Conservation (phyloP, 1,140 invertebrate species). For the Drosophila setifemur region DNA sequence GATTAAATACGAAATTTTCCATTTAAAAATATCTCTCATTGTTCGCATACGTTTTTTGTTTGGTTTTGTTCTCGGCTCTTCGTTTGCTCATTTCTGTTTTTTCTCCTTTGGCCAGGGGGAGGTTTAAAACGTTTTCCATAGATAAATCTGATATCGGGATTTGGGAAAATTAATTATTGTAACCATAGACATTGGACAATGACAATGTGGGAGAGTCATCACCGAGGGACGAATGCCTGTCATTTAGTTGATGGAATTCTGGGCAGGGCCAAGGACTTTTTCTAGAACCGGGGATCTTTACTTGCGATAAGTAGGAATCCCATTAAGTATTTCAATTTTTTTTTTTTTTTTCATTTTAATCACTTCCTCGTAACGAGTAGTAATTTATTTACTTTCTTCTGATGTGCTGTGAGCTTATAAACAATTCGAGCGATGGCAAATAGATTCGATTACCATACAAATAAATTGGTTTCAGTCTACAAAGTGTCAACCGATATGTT, state of each 20-base stretch:
- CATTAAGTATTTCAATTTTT: slow-evolving; percentile 29
- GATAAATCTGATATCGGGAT: slow-evolving; percentile 73
- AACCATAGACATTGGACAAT: slow-evolving; percentile 29
- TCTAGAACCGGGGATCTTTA: slow-evolving; percentile 2
- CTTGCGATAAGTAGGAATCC: slow-evolving; percentile 26
- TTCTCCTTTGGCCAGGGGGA: slow-evolving; percentile 12
- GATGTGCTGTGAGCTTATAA: too few relatives aligned
- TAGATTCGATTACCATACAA: too few relatives aligned
- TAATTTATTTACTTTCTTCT: too few relatives aligned
- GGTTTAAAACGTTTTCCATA: slow-evolving; percentile 56
- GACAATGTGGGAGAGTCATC: slow-evolving; percentile 45
- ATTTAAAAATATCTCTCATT: slow-evolving; percentile 77
- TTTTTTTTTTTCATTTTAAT: neutral
- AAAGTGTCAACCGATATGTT: too few relatives aligned
- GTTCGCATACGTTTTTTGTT: slow-evolving; percentile 50
- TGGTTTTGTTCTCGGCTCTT: slow-evolving; percentile 15
- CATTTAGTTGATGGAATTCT: slow-evolving; percentile 49
- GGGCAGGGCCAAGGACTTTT: slow-evolving; percentile 22
- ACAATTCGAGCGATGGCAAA: too few relatives aligned
- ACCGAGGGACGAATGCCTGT: slow-evolving; percentile 39
- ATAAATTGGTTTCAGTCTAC: too few relatives aligned
- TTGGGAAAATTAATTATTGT: slow-evolving; percentile 74
- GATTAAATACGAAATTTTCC: slow-evolving; percentile 76
- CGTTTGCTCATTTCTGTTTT: slow-evolving; percentile 62
- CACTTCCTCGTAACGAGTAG: too few relatives aligned